Evolutionary conservation across 2,113 vertebrate genomes (phyloP), one percentile per base, ranked within the genome.

Genomic region (Hippocampus guttulatus): DNA sequence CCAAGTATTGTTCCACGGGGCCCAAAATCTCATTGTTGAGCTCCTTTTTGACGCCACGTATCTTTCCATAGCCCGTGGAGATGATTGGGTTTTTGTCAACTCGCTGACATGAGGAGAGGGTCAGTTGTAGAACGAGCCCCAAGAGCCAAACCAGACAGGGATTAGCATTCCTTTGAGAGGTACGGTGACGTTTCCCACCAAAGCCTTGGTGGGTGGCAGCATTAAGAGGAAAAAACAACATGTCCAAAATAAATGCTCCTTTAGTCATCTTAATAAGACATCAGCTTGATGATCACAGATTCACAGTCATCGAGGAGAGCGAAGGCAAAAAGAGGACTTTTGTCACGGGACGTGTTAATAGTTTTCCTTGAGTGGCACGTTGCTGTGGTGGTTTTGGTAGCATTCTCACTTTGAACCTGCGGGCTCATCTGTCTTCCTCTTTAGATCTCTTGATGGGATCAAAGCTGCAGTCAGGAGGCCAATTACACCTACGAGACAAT

Each of bases 11-110:
- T 75, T 95, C 94, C 67, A 96, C 95, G 0, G 95, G 95, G 38
- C 95, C 95, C 71, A 97, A 89, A 87, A 96, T 95, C 88, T 97
- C 95, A 71, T 94, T 96, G 90, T 92, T 95, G 69, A 95, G 92
- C 64, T 96, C 95, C 49, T 93, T 95, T 51, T 91, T 89, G 70
- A 96, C 86, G 1, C 95, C 95, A 0, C 95, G 94, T 25, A 96
- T 80, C 81, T 94, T 94, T 69, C 95, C 95, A 23, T 96, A 96
- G 86, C 92, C 91, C 0, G 94, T 97, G 81, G 92, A 90, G 52
- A 96, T 93, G 82, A 95, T 90, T 0, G 95, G 95, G 86, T 94
- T 88, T 85, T 93, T 93, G 43, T 95, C 94, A 3, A 87, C 88
- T 47, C 92, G 89, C 58, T 93, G 93, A 81, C 94, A 93, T 0